Evolutionary conservation across 2,888 invertebrate genomes (phyloP).

Genomic region (Oscheius sp.): DNA sequence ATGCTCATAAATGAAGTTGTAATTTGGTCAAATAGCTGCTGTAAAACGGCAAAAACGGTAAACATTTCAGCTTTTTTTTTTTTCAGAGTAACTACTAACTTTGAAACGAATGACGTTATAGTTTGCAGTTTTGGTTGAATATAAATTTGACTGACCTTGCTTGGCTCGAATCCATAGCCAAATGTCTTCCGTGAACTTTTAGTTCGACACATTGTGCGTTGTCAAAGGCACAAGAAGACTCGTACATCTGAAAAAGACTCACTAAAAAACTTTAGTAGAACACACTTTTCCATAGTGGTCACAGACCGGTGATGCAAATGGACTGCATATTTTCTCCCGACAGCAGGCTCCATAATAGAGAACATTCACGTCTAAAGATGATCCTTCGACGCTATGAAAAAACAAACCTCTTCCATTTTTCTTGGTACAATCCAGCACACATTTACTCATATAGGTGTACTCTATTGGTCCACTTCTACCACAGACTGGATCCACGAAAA

Average conservation of each 20-base stretch:
- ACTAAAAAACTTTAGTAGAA: not conserved
- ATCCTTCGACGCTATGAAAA: not conserved
- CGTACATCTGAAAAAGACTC: slow-evolving; percentile 46
- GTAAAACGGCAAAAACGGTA: too few species aligned
- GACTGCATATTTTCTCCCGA: slow-evolving; percentile 48
- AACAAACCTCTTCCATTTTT: slow-evolving; percentile 44
- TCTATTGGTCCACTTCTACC: slow-evolving; percentile 50
- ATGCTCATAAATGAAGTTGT: too few species aligned
- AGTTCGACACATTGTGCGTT: slow-evolving; percentile 54
- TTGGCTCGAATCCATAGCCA: slow-evolving; percentile 48
- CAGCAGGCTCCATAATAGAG: slow-evolving; percentile 58
- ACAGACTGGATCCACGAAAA: slow-evolving; percentile 56
- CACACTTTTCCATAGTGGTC: slow-evolving; percentile 53
- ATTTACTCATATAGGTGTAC: slow-evolving; percentile 57
- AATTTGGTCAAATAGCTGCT: too few species aligned
- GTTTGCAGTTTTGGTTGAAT: too few species aligned
- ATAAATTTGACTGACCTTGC: slow-evolving; percentile 38
- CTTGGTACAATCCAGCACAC: slow-evolving; percentile 53
- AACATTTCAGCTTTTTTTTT: too few species aligned
- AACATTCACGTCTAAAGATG: slow-evolving; percentile 29
- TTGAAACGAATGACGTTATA: too few species aligned
- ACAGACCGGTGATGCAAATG: slow-evolving; percentile 58
- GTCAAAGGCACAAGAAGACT: slow-evolving; percentile 52
- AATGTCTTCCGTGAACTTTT: slow-evolving; percentile 46
- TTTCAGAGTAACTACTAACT: too few species aligned